phyloP scores from a whole-genome alignment of 2,888 invertebrate species.

The Thecocarcelia acutangulata region DNA sequence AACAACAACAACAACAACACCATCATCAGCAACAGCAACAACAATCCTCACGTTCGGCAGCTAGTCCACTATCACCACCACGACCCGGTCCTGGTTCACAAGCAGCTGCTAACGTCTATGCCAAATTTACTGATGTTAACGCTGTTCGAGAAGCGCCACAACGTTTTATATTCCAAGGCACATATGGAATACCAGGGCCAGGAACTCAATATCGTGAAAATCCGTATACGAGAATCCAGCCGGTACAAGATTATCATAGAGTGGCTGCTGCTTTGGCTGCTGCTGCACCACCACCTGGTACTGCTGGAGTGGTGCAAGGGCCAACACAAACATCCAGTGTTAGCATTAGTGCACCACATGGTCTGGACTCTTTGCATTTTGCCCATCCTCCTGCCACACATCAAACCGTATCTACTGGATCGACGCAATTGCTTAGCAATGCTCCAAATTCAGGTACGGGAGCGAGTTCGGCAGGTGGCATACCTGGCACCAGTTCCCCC shows the following conservation, averaged over 20 bases:
- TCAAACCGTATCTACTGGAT: constrained; percentile 74
- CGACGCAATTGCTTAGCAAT: constrained; percentile 73
- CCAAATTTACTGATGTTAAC: constrained; percentile 79
- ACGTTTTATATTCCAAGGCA: constrained; percentile 80
- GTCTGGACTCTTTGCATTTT: constrained; percentile 83
- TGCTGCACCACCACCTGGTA: constrained; percentile 72
- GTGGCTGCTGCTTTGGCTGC: constrained; percentile 74
- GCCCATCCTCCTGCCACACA: constrained; percentile 84
- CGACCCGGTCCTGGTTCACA: constrained; percentile 78
- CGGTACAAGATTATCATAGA: constrained; percentile 78
- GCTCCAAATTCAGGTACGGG: constrained; percentile 66
- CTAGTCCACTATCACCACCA: constrained; percentile 81
- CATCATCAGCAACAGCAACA: constrained; percentile 74
- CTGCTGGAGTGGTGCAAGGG: constrained; percentile 73
- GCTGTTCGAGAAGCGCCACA: constrained; percentile 79
- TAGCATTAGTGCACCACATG: constrained; percentile 72
- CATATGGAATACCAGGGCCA: constrained; percentile 78
- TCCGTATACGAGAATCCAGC: constrained; percentile 80
- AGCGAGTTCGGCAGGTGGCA: constrained; percentile 68
- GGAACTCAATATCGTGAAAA: constrained; percentile 80
- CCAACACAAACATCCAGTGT: constrained; percentile 73
- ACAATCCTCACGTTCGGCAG: constrained; percentile 79
- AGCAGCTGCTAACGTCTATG: constrained; percentile 79
- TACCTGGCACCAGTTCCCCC: constrained; percentile 70
- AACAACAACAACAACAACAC: constrained; percentile 75